phyloP scores from a whole-genome alignment of 2,113 vertebrate species.

The Craseonycteris thonglongyai region DNA sequence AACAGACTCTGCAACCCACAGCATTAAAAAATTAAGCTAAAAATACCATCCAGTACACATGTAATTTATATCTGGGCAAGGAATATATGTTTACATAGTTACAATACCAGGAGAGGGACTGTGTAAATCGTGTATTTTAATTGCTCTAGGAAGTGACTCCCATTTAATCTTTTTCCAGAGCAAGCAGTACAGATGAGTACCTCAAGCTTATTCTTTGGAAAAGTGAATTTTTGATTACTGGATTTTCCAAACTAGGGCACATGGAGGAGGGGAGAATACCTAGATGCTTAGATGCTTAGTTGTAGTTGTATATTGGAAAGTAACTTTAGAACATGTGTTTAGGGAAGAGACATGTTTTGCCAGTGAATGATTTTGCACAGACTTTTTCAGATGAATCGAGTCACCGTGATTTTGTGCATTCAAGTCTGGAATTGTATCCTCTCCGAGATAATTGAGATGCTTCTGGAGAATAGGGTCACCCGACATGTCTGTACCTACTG shows the following conservation, averaged over 20 bases:
- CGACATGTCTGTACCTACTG: no score
- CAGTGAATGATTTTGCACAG: background rate
- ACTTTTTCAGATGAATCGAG: background rate
- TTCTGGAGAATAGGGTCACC: rapidly evolving
- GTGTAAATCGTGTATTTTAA: background rate
- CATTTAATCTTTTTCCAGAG: background rate
- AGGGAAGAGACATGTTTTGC: background rate
- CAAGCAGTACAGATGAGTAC: background rate
- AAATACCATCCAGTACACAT: background rate
- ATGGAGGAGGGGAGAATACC: background rate
- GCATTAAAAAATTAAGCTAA: background rate
- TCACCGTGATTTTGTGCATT: background rate
- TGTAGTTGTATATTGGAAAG: background rate
- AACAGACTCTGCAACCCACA: background rate
- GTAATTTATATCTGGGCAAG: background rate
- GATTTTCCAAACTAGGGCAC: background rate
- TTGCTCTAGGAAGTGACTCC: background rate
- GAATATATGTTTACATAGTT: background rate
- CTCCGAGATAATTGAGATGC: background rate
- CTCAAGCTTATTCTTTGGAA: background rate
- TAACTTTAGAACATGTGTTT: background rate
- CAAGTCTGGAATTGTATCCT: background rate
- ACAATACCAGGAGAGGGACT: background rate
- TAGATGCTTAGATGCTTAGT: background rate
- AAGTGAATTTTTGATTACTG: background rate